Conservation (phyloP, 2,797 vertebrate genomes). For the Mallotus villosus region DNA sequence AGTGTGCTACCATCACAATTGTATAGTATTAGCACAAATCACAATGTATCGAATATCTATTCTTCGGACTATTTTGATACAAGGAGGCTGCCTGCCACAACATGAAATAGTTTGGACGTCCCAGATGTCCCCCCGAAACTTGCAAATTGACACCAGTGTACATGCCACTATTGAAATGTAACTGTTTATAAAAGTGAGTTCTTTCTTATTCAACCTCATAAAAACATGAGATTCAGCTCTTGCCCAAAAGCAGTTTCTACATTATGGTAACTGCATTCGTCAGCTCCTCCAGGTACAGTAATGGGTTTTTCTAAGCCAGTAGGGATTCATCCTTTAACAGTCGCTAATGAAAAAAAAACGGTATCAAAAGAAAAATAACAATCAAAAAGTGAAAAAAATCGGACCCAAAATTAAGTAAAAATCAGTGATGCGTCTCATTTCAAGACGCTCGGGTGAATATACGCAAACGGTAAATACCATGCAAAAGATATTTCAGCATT, state of each 20-base stretch:
- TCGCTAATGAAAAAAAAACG: not conserved
- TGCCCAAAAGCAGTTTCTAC: constrained; percentile 1
- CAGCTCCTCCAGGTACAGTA: constrained; percentile 32
- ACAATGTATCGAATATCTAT: constrained; percentile 19
- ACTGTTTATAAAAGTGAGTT: not conserved
- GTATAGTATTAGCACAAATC: constrained; percentile 14
- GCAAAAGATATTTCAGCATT: constrained; percentile 7
- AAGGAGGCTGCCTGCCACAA: not conserved
- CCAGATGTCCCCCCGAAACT: not conserved
- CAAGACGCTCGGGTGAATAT: not conserved
- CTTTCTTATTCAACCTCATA: not conserved
- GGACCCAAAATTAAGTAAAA: not conserved
- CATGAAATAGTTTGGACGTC: constrained; percentile 14
- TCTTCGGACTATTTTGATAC: constrained; percentile 1
- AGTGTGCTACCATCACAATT: constrained; percentile 19
- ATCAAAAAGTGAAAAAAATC: constrained; percentile 10
- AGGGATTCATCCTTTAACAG: constrained; percentile 25
- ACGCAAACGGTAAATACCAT: constrained; percentile 8
- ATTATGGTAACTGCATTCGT: constrained; percentile 13
- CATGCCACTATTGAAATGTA: constrained; percentile 1
- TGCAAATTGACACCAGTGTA: not conserved
- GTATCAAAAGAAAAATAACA: not conserved
- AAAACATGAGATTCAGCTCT: constrained; percentile 8
- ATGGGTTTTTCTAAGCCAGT: constrained; percentile 22
- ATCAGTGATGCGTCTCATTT: constrained; percentile 9